Evolutionary conservation across 2,888 invertebrate genomes (phyloP), one percentile per base, ranked within the genome.

Genomic region (Eupithecia vulgata): DNA sequence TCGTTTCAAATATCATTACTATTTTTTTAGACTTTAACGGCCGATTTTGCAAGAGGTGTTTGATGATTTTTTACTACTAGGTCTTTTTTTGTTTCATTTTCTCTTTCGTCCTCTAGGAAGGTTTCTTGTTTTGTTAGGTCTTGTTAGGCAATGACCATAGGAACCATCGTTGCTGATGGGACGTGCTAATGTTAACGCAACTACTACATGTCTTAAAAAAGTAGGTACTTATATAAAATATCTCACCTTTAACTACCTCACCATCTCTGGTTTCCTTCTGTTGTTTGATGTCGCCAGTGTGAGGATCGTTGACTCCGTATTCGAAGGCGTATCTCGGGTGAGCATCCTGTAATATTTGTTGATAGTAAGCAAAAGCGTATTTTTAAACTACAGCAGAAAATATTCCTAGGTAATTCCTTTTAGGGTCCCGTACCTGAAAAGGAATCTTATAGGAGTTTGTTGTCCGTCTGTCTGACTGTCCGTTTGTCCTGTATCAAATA

Each of bases 261-360:
- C 97, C 97, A 78, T 96, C 96, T 17, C 97, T 94, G 83, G 96
- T 95, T 86, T 97, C 97, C 81, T 95, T 96, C 87, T 97, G 97
- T 81, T 96, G 96, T 84, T 97, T 97, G 77, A 96, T 95, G 83
- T 97, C 97, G 67, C 97, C 96, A 1, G 97, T 97, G 89, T 96
- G 96, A 17, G 96, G 96, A 88, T 97, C 97, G 84, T 97, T 96
- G 13, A 97, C 97, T 72, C 95, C 95, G 85, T 97, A 97, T 87
- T 97, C 96, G 85, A 96, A 97, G 21, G 96, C 96, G 88, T 97
- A 97, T 71, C 96, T 93, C 13, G 96, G 96, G 89, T 96, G 95
- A 71, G 95, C 95, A 84, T 96, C 95, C 96, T 96, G 88, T 83
- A 87, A 74, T 21, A 64, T 35, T 64, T 30, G 13, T 59, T 30